Evolutionary conservation across 2,888 invertebrate genomes (phyloP), one percentile per base, ranked within the genome.

Genomic region (Plebejus argus): DNA sequence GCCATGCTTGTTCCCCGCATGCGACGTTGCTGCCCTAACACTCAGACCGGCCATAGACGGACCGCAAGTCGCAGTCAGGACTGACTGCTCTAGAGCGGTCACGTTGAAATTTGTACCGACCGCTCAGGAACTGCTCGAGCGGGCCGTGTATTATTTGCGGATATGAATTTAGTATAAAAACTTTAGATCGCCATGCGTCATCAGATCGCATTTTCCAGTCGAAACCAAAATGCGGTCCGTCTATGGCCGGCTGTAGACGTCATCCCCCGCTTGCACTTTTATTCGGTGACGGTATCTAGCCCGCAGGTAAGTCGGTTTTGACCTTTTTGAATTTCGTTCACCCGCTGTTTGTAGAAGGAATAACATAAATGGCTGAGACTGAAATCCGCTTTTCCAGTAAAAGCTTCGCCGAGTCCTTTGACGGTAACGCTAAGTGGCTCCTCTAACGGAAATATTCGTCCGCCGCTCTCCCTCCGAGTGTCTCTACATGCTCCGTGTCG

Each of bases 1-100:
- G 96, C 96, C 96, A 96, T 96, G 85, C 84, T 88, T 87, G 80
- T 82, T 81, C 83, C 83, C 82, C 77, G 82, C 80, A 78, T 82
- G 82, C 76, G 53, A 20, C 58, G 56, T 71, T 35, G 33, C 33
- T 35, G 33, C 53, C 70, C 61, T 70, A 49, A 58, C 71, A 23
- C 56, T 33, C 56, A 35, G 28, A 45, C 33, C 66, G 58, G 10
- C 45, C 45, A 45, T 3, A 45, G 45, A 45, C 45, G 10, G 12
- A 45, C 45, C 45, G 45, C 45, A 45, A 45, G 45, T 45, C 0
- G 10, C 45, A 45, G 10, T 45, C 45, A 10, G 10, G 0, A 45
- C 10, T 10, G 45, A 45, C 45, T 45, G 45, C 10, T 45, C 10
- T 45, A 12, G 39, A 39, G 39, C 10, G 39, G 39, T 39, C 39